A percentile compares a stretch with the other conserved stretches of the same genome.
Evolutionary conservation across 2,888 invertebrate genomes (phyloP).

Genomic region (Therioaphis trifolii): DNA sequence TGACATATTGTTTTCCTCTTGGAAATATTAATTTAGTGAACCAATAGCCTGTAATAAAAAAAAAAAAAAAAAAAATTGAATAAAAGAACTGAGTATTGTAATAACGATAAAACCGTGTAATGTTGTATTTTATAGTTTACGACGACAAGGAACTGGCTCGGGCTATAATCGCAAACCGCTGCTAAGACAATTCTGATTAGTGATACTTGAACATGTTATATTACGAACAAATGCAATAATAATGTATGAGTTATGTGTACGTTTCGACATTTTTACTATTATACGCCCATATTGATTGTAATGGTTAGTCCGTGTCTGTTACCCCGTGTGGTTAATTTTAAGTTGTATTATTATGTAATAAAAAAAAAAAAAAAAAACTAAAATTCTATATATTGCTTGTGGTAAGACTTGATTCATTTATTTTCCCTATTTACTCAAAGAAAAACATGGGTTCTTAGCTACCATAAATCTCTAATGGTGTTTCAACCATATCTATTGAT

Average conservation of each 20-base stretch:
- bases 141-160: background rate
- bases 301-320: background rate
- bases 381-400: background rate
- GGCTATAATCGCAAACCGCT: background rate
- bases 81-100: conserved; percentile 51
- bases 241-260: conserved; percentile 3
- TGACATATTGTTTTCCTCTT: conserved; percentile 21
- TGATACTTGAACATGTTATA: background rate
- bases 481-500: no score
- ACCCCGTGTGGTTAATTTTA: conserved; percentile 5
- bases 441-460: no score
- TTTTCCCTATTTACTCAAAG: no score
- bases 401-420: no score
- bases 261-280: conserved; percentile 8
- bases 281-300: background rate
- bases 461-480: no score
- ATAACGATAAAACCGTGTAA: conserved; percentile 28
- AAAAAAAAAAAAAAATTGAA: background rate
- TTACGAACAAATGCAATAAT: conserved; percentile 15
- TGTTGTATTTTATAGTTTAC: conserved; percentile 14
- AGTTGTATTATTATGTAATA: background rate
- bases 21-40: conserved; percentile 18
- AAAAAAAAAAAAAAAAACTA: background rate
- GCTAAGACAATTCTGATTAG: conserved; percentile 3
- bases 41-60: background rate